Evolutionary conservation across 1,140 invertebrate species (phyloP).

Genomic region (Procambarus clarkii): DNA sequence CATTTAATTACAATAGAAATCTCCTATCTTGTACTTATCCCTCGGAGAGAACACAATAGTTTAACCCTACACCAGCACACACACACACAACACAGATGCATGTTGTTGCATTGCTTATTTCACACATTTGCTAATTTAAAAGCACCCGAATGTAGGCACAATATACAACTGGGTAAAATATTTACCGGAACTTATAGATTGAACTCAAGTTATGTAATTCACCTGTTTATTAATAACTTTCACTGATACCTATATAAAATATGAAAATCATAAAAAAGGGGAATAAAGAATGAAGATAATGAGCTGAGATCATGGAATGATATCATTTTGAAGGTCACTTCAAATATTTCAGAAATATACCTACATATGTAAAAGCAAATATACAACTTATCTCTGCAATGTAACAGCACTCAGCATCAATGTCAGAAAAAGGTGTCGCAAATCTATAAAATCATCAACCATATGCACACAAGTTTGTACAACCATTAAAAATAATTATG

Average conservation of each 20-base stretch:
- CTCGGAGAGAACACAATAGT: background rate
- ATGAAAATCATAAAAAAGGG: background rate
- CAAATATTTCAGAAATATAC: background rate
- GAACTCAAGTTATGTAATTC: too few relatives aligned
- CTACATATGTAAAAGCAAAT: background rate
- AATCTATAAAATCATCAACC: background rate
- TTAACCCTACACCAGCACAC: constrained; percentile 40
- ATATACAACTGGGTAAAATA: background rate
- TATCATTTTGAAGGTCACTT: background rate
- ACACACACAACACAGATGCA: background rate
- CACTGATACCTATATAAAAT: background rate
- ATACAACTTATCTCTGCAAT: background rate
- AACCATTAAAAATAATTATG: background rate
- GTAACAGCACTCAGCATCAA: background rate
- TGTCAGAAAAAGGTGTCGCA: background rate
- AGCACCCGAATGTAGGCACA: background rate
- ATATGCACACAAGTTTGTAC: background rate
- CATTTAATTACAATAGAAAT: constrained; percentile 10
- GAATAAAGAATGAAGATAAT: background rate
- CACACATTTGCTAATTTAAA: background rate
- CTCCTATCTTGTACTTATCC: constrained; percentile 12
- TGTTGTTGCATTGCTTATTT: background rate
- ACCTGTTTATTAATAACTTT: too few relatives aligned
- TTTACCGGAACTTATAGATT: background rate
- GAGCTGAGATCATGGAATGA: constrained; percentile 23